Evolutionary conservation across 2,888 invertebrate species (phyloP).

Genomic region (Apoda limacodes): DNA sequence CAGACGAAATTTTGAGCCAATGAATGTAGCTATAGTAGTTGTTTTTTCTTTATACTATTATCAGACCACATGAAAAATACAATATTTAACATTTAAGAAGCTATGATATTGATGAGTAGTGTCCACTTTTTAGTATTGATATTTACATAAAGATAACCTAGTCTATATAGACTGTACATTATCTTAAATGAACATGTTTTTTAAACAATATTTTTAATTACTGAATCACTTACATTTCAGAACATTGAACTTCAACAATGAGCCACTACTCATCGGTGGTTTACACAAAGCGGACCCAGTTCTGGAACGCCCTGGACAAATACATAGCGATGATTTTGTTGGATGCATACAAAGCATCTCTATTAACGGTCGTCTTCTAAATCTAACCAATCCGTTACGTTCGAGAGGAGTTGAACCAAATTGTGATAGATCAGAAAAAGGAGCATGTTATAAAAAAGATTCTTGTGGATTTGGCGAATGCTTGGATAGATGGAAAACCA

Average conservation of each 20-base stretch:
- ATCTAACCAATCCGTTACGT: conserved; percentile 81
- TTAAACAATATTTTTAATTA: too few relatives aligned
- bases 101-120: too few relatives aligned
- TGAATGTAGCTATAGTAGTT: too few relatives aligned
- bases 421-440: conserved; percentile 78
- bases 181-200: too few relatives aligned
- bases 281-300: conserved; percentile 87
- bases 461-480: conserved; percentile 75
- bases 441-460: conserved; percentile 72
- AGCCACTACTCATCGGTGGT: conserved; percentile 88
- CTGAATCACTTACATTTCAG: too few relatives aligned
- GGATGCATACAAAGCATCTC: conserved; percentile 94
- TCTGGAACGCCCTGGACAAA: conserved; percentile 88
- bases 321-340: conserved; percentile 91
- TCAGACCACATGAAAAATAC: too few relatives aligned
- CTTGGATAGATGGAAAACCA: conserved; percentile 85
- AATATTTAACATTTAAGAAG: too few relatives aligned
- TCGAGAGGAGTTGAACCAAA: conserved; percentile 80
- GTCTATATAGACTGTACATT: too few relatives aligned
- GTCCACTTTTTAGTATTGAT: too few relatives aligned
- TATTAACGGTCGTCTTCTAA: conserved; percentile 86
- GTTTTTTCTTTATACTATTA: too few relatives aligned
- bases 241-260: conserved; percentile 91
- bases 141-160: too few relatives aligned
- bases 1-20: too few relatives aligned